Conservation (phyloP, 2,113 vertebrate genomes). For the Rallus limicola region DNA sequence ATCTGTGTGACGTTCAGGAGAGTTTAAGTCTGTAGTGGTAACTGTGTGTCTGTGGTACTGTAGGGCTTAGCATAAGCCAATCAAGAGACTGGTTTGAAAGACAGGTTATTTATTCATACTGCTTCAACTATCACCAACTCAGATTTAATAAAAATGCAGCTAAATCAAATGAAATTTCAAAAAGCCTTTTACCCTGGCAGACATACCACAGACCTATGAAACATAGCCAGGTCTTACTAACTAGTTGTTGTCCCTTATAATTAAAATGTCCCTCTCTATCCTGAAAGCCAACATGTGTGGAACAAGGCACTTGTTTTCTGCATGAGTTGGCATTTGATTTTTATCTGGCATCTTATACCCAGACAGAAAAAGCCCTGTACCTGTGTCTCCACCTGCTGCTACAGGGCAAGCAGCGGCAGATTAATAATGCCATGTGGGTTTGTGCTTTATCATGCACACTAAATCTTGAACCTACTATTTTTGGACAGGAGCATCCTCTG, state of each 20-base stretch:
- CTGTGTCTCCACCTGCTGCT: background rate
- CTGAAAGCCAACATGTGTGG: background rate
- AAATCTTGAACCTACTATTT: background rate
- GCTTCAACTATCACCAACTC: background rate
- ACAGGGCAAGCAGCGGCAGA: background rate
- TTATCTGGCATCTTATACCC: background rate
- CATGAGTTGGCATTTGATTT: background rate
- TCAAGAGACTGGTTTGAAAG: background rate
- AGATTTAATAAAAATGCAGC: background rate
- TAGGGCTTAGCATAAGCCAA: background rate
- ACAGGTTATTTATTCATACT: background rate
- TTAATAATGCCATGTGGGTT: background rate
- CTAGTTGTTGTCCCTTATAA: background rate
- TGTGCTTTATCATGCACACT: rapidly evolving
- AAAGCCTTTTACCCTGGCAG: background rate
- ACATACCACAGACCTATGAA: background rate
- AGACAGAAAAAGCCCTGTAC: background rate
- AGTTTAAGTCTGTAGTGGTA: background rate
- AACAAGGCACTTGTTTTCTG: background rate
- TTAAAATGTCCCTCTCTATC: background rate
- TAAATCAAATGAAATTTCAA: background rate
- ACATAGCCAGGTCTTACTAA: background rate
- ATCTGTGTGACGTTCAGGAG: background rate
- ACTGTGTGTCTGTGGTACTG: background rate
- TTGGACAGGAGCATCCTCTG: background rate